A percentile compares a stretch with the other conserved stretches of the same genome.
phyloP scores from a whole-genome alignment of 2,113 vertebrate genomes.

The Heterochromis multidens region DNA sequence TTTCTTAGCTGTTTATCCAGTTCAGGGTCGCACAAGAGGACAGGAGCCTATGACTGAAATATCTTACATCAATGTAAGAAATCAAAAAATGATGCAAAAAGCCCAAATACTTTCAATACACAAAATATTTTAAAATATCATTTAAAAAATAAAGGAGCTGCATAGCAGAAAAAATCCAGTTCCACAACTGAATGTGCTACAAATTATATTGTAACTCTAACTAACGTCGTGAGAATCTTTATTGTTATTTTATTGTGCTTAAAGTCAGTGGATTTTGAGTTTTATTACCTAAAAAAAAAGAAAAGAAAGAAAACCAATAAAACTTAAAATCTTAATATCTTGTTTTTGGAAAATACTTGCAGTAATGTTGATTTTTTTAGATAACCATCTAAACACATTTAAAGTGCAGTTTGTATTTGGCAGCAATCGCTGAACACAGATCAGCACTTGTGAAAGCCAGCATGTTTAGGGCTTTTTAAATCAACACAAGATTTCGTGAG shows the following conservation, averaged over 20 bases:
- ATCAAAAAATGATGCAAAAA: not conserved
- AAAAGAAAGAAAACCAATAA: not conserved
- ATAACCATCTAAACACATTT: not conserved
- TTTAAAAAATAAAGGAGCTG: not conserved
- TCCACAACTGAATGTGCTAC: not conserved
- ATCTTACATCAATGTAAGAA: not conserved
- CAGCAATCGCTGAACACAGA: not conserved
- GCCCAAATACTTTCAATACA: not conserved
- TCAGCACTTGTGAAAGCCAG: not conserved
- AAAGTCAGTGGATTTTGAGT: not conserved
- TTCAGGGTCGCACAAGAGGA: not conserved
- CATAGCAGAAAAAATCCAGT: not conserved
- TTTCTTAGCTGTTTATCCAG: not conserved
- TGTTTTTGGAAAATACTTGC: not conserved
- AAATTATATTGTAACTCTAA: not conserved
- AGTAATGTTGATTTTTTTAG: not conserved
- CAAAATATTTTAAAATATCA: not conserved
- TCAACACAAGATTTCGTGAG: not conserved
- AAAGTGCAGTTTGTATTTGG: constrained; percentile 5
- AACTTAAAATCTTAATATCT: not conserved
- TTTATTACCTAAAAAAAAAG: not conserved
- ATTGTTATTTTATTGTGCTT: not conserved
- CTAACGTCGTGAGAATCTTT: not conserved
- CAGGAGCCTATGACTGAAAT: not conserved
- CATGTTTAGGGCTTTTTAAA: not conserved